Evolutionary conservation across 2,113 vertebrate species (phyloP), one percentile per base, ranked within the genome.

Genomic region (Tachuris rubrigastra): DNA sequence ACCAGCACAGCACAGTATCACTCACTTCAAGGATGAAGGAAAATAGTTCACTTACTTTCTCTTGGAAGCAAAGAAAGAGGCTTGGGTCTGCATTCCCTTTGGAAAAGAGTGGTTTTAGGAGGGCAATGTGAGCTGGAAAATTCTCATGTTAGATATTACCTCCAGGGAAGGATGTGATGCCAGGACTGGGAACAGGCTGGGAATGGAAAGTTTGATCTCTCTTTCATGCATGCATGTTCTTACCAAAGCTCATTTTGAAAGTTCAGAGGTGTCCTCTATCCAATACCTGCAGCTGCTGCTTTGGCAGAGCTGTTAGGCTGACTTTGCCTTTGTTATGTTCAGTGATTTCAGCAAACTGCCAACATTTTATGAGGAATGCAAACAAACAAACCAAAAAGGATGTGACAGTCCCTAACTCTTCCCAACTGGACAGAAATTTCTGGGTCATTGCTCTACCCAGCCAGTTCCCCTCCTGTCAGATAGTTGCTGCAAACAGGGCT

Each of bases 231-330:
- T 1, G 0, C 39, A 23, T 1, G 0, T 74, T 86, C 59, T 63
- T 35, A 76, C 14, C 22, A 65, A 56, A 89, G 56, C 80, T 92
- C 30, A 22, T 81, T 89, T 72, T 63, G 76, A 31, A 84, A 83
- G 93, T 86, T 95, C 80, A 89, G 65, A 78, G 41, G 84, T 89
- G 53, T 82, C 60, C 55, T 73, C 69, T 87, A 24, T 91, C 80
- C 93, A 87, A 20, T 68, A 95, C 80, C 93, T 92, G 77, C 93
- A 94, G 91, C 91, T 89, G 91, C 80, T 90, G 73, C 84, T 91
- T 78, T 95, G 95, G 87, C 91, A 92, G 88, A 41, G 59, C 58
- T 49, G 16, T 50, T 81, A 41, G 47, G 12, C 63, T 94, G 88
- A 23, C 63, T 93, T 86, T 88, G 88, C 75, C 72, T 94, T 90